Base-by-base conservation (phyloP, 2,113 vertebrate genomes). In the Saguinus midas region DNA sequence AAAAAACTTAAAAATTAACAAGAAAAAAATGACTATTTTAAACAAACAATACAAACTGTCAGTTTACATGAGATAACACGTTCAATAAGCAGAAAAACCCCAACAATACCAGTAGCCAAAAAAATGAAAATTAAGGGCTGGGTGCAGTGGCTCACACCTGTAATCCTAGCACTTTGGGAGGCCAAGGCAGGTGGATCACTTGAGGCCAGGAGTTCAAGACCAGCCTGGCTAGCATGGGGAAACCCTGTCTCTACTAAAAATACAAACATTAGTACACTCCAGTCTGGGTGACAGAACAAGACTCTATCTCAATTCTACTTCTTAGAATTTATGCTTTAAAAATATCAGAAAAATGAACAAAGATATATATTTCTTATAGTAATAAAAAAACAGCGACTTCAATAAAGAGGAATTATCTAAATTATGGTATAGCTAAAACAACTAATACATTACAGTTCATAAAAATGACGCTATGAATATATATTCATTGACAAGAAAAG, bases 1-100 rank as follows among this genome's bases (percentile, higher is more conserved):
- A 29, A 73, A 70, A 90, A 91, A 32, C 43, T 90, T 90, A 90
- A 90, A 94, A 58, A 72, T 83, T 61, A 83, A 21, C 17, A 94
- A 64, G 72, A 40, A 80, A 86, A 83, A 72, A 61, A 73, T 32
- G 75, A 37, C 76, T 3, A 78, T 27, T 13, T 91, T 61, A 79
- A 58, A 79, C 21, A 40, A 40, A 58, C 23, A 43, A 80, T 23
- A 88, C 61, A 25, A 79, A 85, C 3, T 70, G 23, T 52, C 21
- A 70, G 35, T 76, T 94, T 87, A 91, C 5, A 70, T 17, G 61
- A 70, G 64, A 89, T 45, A 57, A 16, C 35, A 57, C 29, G 37
- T 57, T 57, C 72, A 76, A 68, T 25, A 70, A 80, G 13, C 35
- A 90, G 29, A 85, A 70, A 78, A 61, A 48, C 27, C 10, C 35